Evolutionary conservation across 2,888 invertebrate species (phyloP).

Genomic region (Perithous albicinctus): DNA sequence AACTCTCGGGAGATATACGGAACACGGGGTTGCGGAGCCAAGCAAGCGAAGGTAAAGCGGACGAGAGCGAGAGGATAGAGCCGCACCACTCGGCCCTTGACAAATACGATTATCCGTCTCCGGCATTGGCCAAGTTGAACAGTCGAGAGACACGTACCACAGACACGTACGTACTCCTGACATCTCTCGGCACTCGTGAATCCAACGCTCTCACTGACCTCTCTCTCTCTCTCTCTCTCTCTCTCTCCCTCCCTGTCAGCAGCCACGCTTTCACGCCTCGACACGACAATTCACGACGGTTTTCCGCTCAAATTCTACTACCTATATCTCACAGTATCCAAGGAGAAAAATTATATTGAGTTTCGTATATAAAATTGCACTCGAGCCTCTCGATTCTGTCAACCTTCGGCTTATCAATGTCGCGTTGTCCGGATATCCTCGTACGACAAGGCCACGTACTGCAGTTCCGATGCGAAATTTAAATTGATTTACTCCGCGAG

Average conservation of each 20-base stretch:
- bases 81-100: slow-evolving; percentile 70
- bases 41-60: too few relatives aligned
- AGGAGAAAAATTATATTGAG: slow-evolving; percentile 1
- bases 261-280: slow-evolving; percentile 33
- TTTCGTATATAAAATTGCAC: slow-evolving; percentile 7
- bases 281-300: slow-evolving; percentile 44
- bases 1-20: slow-evolving; percentile 20
- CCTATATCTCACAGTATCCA: neutral
- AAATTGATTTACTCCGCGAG: neutral
- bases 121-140: slow-evolving; percentile 67
- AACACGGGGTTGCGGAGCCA: neutral
- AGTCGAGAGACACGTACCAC: slow-evolving; percentile 59
- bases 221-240: too few relatives aligned
- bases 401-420: neutral
- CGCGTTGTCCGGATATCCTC: neutral
- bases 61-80: too few relatives aligned
- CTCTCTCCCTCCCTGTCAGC: neutral
- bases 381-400: neutral
- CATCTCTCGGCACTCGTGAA: neutral
- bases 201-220: slow-evolving; percentile 17
- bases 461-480: neutral
- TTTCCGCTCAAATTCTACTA: neutral
- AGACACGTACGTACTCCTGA: slow-evolving; percentile 20
- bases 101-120: slow-evolving; percentile 76
- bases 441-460: neutral